Evolutionary conservation across 2,888 invertebrate genomes (phyloP).

Genomic region (Blastobasis lacticolella): DNA sequence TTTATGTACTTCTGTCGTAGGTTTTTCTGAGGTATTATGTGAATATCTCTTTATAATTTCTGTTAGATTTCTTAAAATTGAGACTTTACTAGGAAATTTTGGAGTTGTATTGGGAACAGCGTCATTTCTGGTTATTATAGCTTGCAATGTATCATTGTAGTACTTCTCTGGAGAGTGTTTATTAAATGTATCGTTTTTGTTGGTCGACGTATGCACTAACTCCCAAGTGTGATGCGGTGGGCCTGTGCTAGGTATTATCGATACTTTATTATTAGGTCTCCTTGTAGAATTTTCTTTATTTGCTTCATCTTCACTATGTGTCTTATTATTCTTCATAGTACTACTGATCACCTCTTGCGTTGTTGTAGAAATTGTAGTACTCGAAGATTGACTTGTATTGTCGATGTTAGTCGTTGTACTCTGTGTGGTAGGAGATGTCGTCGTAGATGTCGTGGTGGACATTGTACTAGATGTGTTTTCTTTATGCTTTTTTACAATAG

Average conservation of each 20-base stretch:
- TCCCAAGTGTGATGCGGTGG: constrained; percentile 72
- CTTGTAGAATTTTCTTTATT: constrained; percentile 49
- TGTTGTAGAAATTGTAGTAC: constrained; percentile 6
- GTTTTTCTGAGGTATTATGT: constrained; percentile 44
- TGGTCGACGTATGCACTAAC: constrained; percentile 70
- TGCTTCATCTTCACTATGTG: constrained; percentile 19
- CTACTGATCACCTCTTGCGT: constrained; percentile 18
- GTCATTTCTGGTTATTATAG: constrained; percentile 75
- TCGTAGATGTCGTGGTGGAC: constrained; percentile 15
- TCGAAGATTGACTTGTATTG: constrained; percentile 14
- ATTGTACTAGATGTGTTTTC: constrained; percentile 17
- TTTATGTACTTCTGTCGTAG: constrained; percentile 21
- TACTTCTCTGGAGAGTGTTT: constrained; percentile 68
- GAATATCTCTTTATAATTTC: constrained; percentile 77
- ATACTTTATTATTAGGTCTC: constrained; percentile 63
- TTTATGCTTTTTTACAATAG: constrained; percentile 58
- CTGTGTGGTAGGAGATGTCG: constrained; percentile 11
- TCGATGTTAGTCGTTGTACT: constrained; percentile 14
- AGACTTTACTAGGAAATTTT: constrained; percentile 55
- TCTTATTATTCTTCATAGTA: constrained; percentile 12
- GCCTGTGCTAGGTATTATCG: constrained; percentile 57
- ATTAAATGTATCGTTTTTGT: constrained; percentile 46
- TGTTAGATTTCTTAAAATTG: constrained; percentile 75
- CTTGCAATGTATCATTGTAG: constrained; percentile 77
- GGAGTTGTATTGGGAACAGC: constrained; percentile 60